Percentiles rank a stretch among this genome's conserved stretches.
Evolutionary conservation across 2,888 invertebrate species (phyloP).

Genomic region (Aporophyla nigra): DNA sequence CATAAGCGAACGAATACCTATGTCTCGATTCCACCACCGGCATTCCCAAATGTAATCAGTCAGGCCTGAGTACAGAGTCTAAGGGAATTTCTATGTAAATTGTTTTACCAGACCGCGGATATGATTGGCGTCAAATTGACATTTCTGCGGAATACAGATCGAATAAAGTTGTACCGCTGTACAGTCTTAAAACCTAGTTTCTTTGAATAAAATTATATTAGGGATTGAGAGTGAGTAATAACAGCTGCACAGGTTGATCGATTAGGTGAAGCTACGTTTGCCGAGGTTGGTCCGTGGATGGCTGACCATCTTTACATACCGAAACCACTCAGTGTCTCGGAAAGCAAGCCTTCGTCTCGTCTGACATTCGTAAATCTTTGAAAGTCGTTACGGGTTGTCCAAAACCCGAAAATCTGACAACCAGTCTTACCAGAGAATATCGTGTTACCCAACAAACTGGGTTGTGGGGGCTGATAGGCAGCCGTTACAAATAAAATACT

Average conservation of each 20-base stretch:
- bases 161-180: slow-evolving; percentile 29
- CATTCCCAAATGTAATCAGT: slow-evolving; percentile 74
- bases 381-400: no score
- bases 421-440: background rate
- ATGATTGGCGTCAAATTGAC: slow-evolving; percentile 68
- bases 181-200: slow-evolving; percentile 1
- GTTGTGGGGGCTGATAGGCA: background rate
- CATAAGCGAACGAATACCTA: slow-evolving; percentile 19
- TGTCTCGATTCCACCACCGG: slow-evolving; percentile 42
- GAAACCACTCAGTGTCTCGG: no score
- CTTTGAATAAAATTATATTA: slow-evolving; percentile 5
- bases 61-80: slow-evolving; percentile 66
- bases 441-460: background rate
- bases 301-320: background rate
- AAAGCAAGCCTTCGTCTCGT: background rate
- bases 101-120: slow-evolving; percentile 71
- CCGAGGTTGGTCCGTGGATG: background rate
- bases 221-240: background rate
- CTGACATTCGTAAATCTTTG: background rate
- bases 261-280: background rate
- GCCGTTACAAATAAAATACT: background rate
- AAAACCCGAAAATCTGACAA: background rate
- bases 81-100: slow-evolving; percentile 74
- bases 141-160: slow-evolving; percentile 42
- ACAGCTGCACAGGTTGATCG: no score